Base-by-base conservation (phyloP, 2,113 vertebrate species). In the Hystrix brachyura region DNA sequence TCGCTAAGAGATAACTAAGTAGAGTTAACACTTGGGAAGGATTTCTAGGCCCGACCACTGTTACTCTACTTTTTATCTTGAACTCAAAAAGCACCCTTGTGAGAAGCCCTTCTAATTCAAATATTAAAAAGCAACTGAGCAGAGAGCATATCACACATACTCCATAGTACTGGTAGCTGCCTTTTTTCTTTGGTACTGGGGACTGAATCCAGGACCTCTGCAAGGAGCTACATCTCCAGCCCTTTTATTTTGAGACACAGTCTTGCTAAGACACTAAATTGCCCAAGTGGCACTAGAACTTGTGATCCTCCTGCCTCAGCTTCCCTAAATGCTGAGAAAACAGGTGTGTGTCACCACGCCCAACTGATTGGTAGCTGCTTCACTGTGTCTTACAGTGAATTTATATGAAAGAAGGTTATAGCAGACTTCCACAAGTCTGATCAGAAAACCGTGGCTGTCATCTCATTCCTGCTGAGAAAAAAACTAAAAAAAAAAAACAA, bases 401-500 rank as follows among this genome's bases (percentile, higher is more conserved):
- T 12, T 43, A 11, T 57, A 55, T 48, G 74, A 93, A 83, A 96
- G 81, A 65, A 69, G 83, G 84, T 90, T 51, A 78, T 2, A 60
- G 60, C 7, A 67, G 57, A 96, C 25, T 96, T 76, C 64, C 23
- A 23, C 0, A 3, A 96, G 71, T 92, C 84, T 94, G 81, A 92
- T 57, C 34, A 94, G 91, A 96, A 92, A 96, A 72, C 67, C 87
- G 55, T 92, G 81, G 55, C 27, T 72, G n/a, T 86, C 84, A 90
- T 85, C n/a, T 94, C 65, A n/a, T 76, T 93, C 62, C 34, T 87
- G 69, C 46, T 95, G 38, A 48, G 8, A 55, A 80, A 46, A 51
- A 51, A 29, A 7, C 38, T 38, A 82, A 81, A 87, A 19, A 90
- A 93, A 38, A 38, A 38, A 38, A 38, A 38, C 38, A 38, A 38